Conservation (phyloP, 2,888 invertebrate genomes). For the Drosophila macrothrix region DNA sequence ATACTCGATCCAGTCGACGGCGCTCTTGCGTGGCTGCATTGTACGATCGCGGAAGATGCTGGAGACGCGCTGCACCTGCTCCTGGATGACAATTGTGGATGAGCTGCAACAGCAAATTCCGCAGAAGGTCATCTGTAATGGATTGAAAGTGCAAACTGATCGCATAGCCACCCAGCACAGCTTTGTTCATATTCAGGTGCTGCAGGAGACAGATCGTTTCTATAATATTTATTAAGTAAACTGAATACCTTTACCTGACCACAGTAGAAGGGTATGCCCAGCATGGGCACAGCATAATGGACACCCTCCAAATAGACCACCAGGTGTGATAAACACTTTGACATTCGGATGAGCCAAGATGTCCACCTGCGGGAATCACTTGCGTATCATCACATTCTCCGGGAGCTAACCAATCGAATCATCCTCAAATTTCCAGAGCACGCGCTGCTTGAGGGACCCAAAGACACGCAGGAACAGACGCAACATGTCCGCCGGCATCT, state of each 20-base stretch:
- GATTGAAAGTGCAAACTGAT: slow-evolving; percentile 81
- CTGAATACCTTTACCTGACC: slow-evolving; percentile 81
- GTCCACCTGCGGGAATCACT: slow-evolving; percentile 87
- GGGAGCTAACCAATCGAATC: slow-evolving; percentile 83
- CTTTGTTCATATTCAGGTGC: slow-evolving; percentile 83
- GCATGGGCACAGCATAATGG: slow-evolving; percentile 84
- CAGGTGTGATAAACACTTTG: slow-evolving; percentile 85
- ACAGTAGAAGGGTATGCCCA: slow-evolving; percentile 85
- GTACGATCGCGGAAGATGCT: slow-evolving; percentile 84
- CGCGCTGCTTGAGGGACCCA: slow-evolving; percentile 83
- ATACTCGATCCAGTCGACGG: slow-evolving; percentile 86
- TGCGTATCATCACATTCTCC: slow-evolving; percentile 85
- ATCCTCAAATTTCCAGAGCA: slow-evolving; percentile 86
- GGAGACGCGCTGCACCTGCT: slow-evolving; percentile 81
- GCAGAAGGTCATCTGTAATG: slow-evolving; percentile 77
- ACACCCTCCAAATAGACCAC: slow-evolving; percentile 85
- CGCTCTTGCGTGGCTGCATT: slow-evolving; percentile 79
- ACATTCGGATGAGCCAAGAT: slow-evolving; percentile 85
- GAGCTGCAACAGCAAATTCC: slow-evolving; percentile 82
- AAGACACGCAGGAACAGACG: slow-evolving; percentile 85
- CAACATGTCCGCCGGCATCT: slow-evolving; percentile 84
- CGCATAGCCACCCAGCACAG: slow-evolving; percentile 83
- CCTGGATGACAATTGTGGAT: slow-evolving; percentile 82
- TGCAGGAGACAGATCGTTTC: slow-evolving; percentile 40
- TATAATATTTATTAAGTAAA: background rate